phyloP scores from a whole-genome alignment of 1,140 invertebrate genomes.

The Drosophila elegans region DNA sequence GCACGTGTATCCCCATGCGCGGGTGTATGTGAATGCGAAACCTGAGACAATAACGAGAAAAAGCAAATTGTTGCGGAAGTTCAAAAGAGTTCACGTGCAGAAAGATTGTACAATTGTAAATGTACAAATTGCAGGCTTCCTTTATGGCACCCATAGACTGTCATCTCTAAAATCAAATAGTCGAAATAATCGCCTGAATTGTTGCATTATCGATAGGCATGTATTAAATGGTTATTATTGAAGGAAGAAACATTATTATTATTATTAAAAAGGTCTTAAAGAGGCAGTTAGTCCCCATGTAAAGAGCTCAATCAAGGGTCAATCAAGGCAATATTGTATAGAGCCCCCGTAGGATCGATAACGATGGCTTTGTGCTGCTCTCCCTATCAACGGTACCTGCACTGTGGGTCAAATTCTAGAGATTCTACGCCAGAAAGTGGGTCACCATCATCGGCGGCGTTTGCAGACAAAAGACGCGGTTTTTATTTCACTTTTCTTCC shows the following conservation, averaged over 20 bases:
- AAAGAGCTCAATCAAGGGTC: too few species aligned
- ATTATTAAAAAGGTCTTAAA: too few species aligned
- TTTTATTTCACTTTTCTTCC: constrained; percentile 61
- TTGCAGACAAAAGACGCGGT: constrained; percentile 40
- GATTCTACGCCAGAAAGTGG: constrained; percentile 29
- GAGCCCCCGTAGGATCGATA: constrained; percentile 4
- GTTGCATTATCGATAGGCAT: background rate
- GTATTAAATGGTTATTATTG: too few species aligned
- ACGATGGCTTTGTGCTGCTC: background rate
- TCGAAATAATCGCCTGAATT: background rate
- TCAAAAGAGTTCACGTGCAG: constrained; percentile 71
- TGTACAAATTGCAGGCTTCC: constrained; percentile 6
- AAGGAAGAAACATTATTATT: too few species aligned
- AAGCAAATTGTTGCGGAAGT: constrained; percentile 67
- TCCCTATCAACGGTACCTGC: constrained; percentile 8
- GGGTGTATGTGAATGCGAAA: constrained; percentile 51
- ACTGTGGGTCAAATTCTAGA: constrained; percentile 40
- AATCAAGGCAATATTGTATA: too few species aligned
- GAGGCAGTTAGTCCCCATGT: too few species aligned
- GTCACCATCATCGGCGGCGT: constrained; percentile 10
- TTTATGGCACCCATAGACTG: background rate
- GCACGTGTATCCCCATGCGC: constrained; percentile 66
- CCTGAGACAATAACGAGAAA: constrained; percentile 70
- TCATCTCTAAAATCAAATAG: background rate
- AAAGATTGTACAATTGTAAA: constrained; percentile 19